phyloP scores from a whole-genome alignment of 2,113 vertebrate species.

The Orientallactaga bullata region DNA sequence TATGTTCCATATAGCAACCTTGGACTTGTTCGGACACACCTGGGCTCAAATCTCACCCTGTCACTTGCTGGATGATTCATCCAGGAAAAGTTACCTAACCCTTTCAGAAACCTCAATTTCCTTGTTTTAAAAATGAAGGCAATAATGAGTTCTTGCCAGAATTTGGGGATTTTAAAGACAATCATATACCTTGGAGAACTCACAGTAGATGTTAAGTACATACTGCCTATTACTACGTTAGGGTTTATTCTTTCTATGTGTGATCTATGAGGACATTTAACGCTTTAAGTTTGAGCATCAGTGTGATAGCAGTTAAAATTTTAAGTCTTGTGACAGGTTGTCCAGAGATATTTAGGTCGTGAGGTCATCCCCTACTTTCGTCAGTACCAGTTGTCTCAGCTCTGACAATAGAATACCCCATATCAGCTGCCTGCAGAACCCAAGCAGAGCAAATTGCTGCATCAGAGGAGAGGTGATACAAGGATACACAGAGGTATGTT shows the following conservation, averaged over 20 bases:
- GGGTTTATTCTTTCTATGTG: background rate
- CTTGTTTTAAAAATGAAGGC: background rate
- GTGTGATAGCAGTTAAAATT: background rate
- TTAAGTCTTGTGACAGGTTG: background rate
- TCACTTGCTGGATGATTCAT: background rate
- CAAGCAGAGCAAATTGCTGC: constrained; percentile 8
- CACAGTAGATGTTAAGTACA: background rate
- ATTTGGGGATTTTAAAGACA: background rate
- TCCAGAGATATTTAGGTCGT: background rate
- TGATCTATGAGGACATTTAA: background rate
- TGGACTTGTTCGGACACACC: background rate
- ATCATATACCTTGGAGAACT: background rate
- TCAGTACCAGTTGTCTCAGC: background rate
- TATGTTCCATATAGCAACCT: background rate
- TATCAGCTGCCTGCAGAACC: constrained; percentile 67
- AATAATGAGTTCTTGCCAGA: background rate
- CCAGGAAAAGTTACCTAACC: background rate
- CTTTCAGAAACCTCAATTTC: background rate
- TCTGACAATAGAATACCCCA: constrained; percentile 45
- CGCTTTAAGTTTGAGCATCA: background rate
- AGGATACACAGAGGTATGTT: constrained; percentile 55
- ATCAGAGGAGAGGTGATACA: constrained; percentile 33
- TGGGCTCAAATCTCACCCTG: constrained; percentile 45
- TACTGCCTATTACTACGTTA: background rate
- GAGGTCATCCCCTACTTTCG: background rate